Evolutionary conservation across 2,113 vertebrate genomes (phyloP), one percentile per base, ranked within the genome.

Genomic region (Grammomys surdaster): DNA sequence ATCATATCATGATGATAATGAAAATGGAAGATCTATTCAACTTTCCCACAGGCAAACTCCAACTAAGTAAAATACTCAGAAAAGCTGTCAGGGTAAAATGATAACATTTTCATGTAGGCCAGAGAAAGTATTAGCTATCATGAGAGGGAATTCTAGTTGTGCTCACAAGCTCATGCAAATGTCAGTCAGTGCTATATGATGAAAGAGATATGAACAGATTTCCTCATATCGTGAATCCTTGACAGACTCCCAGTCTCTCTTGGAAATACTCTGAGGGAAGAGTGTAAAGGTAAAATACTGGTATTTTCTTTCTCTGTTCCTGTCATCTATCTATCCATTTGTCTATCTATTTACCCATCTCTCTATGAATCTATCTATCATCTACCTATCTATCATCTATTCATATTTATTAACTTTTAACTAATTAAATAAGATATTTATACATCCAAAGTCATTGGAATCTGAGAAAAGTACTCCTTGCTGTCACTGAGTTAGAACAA

Each of bases 391-490:
- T 40, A 24, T 16, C 12, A 26, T n/a, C n/a, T 63, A 40, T 28
- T 31, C 46, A 43, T 43, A 8, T 46, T 24, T 58, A 11, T 40
- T 12, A n/a, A 2, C 22, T 40, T 60, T 82, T 60, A 63, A 58
- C 0, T 26, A 6, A n/a, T 33, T 58, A 89, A 86, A 67, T 13
- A 24, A 3, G 56, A 65, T 5, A 67, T 28, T 80, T 33, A 46
- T 7, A 1, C 6, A 73, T 60, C 48, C 56, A 24, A 4, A 82
- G 33, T n/a, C 0, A 48, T 9, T 33, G 67, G 20, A 81, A 91
- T 48, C 14, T 16, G 2, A 78, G 3, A 48, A 7, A 65, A 3
- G 0, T 28, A 3, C 3, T 75, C 24, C 67, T 5, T 40, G 3
- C 0, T 90, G 56, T 60, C 31, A 96, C 2, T 90, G 56, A 67